A percentile compares a stretch with the other conserved stretches of the same genome.
Conservation (phyloP, 1,140 invertebrate species). For the Scaptomyza hsui region DNA sequence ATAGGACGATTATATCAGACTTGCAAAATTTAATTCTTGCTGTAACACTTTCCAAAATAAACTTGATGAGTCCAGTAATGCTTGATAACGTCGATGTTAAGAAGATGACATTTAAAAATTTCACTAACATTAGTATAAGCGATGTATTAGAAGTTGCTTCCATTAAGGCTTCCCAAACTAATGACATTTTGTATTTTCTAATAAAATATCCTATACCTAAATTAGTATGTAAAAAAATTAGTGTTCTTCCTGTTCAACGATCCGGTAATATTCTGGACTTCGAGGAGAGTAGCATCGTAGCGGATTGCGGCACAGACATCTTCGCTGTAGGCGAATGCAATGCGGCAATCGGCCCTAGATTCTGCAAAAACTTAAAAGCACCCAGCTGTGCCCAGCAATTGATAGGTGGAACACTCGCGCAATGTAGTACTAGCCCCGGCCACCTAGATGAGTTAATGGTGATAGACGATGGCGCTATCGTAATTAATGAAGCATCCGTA, state of each 20-base stretch:
- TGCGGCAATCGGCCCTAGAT: too few relatives aligned
- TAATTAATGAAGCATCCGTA: neutral
- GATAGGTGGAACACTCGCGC: neutral
- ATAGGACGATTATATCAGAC: neutral
- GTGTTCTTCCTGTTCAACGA: neutral
- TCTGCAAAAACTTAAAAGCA: neutral
- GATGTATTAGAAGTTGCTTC: too few relatives aligned
- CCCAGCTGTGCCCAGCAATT: neutral
- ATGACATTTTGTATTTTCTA: neutral
- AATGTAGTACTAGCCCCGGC: neutral
- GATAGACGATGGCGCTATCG: neutral
- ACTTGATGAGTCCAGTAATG: neutral
- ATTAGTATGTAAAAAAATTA: too few relatives aligned
- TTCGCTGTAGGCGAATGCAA: too few relatives aligned
- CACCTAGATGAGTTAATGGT: neutral
- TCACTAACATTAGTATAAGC: too few relatives aligned
- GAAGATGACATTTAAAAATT: too few relatives aligned
- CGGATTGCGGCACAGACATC: too few relatives aligned
- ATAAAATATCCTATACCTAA: neutral
- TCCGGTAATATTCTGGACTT: too few relatives aligned
- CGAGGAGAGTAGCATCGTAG: too few relatives aligned
- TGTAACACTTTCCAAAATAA: neutral
- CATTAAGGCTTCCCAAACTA: neutral
- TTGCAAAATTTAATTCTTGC: neutral
- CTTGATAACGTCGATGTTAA: neutral